Base-by-base conservation (phyloP, 2,888 invertebrate species). In the Athrips mouffetella region DNA sequence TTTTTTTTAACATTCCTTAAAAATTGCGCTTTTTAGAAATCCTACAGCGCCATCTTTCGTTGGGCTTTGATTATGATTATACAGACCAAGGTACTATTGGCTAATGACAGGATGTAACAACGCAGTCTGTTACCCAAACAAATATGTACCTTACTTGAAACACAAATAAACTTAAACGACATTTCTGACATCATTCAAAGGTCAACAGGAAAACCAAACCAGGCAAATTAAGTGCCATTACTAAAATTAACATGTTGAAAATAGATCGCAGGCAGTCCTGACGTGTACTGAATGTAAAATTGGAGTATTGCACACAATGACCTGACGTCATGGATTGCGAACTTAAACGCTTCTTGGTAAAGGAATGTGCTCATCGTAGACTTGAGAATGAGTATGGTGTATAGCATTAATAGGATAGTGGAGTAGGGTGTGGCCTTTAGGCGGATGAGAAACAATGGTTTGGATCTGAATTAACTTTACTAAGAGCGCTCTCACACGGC, bases 281-380 rank as follows among this genome's bases (percentile, higher is more conserved):
- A 23, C 40, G 40, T 15, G 40, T 11, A 8, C 7, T 25, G 40
- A 23, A 40, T 40, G 2, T 25, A 21, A 25, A 40, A 40, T 40
- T 15, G 25, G 40, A 40, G 23, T 25, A 13, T 40, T 40, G 40
- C 40, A 40, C 37, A 37, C 21, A 21, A 37, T 37, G 11, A 10
- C 2, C 20, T 37, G 37, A 37, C 37, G 37, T 37, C 37, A 6
- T 37, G n/a, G 21, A 18, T 37, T 37, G 21, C 37, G n/a, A n/a
- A n/a, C 21, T 37, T 11, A 37, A 21, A 37, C 37, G 11, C 3
- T 37, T 37, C 37, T 11, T 4, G 21, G 37, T 21, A 37, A 21
- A 37, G 37, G 21, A 37, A 37, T 37, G 37, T 21, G 37, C 20
- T 37, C 21, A 37, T 37, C 37, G 21, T 11, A 7, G 20, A 21